Evolutionary conservation across 1,140 invertebrate genomes (phyloP).

Genomic region (Matsumurasca onukii): DNA sequence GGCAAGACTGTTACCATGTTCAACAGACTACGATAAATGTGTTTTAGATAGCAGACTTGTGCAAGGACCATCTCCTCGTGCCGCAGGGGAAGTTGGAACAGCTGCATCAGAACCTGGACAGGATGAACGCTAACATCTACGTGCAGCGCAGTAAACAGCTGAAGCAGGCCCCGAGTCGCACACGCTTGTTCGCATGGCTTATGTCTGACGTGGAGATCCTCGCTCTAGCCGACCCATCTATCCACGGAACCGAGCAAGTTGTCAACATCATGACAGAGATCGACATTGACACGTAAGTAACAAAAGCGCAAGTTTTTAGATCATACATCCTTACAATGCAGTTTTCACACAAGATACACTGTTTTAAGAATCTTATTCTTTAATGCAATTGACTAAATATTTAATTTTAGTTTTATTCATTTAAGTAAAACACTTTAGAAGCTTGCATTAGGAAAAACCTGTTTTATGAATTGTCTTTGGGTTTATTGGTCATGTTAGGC

Average conservation of each 20-base stretch:
- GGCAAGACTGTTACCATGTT: too few species aligned
- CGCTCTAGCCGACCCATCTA: conserved; percentile 82
- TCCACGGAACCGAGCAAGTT: conserved; percentile 81
- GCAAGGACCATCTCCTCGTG: conserved; percentile 77
- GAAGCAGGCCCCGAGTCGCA: conserved; percentile 64
- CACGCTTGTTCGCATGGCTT: conserved; percentile 77
- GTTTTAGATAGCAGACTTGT: conserved; percentile 68
- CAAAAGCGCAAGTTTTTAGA: background rate
- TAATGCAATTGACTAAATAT: too few species aligned
- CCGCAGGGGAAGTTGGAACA: conserved; percentile 88
- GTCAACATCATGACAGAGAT: conserved; percentile 72
- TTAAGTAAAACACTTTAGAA: too few species aligned
- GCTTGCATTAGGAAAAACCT: too few species aligned
- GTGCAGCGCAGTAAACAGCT: conserved; percentile 86
- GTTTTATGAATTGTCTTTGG: too few species aligned
- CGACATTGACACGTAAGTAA: conserved; percentile 67
- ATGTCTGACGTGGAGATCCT: conserved; percentile 77
- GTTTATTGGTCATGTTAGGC: too few species aligned
- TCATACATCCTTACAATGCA: too few species aligned
- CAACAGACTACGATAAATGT: too few species aligned
- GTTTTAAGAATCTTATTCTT: too few species aligned
- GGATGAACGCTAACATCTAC: conserved; percentile 94
- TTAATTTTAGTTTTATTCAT: too few species aligned
- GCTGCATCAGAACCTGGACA: conserved; percentile 78
- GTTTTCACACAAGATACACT: too few species aligned